phyloP scores from a whole-genome alignment of 2,113 vertebrate genomes.

The Lophotis ruficrista region DNA sequence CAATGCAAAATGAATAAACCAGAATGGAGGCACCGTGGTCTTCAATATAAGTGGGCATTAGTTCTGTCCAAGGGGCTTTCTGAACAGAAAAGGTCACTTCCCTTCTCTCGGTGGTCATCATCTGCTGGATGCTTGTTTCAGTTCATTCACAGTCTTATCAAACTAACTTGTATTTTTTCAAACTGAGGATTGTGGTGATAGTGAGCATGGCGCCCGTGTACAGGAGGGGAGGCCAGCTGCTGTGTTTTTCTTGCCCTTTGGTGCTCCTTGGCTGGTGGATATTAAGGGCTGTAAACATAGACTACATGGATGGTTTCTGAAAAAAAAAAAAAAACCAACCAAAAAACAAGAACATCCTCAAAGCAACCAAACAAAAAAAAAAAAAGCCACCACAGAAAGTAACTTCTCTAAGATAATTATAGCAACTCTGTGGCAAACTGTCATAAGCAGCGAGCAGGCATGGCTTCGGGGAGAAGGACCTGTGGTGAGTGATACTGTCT shows the following conservation, averaged over 20 bases:
- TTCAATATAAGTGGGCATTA: rapidly evolving
- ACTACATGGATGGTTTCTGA: not conserved
- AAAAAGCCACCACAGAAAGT: not conserved
- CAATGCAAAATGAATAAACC: not conserved
- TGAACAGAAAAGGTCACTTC: not conserved
- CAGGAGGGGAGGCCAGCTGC: not conserved
- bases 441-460: not conserved
- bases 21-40: not conserved
- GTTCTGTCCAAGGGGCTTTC: not conserved
- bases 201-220: rapidly evolving
- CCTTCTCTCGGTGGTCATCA: not conserved
- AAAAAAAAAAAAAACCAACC: not conserved
- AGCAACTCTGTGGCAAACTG: not conserved
- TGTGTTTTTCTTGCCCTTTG: not conserved
- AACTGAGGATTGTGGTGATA: not conserved
- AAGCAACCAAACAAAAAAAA: not conserved
- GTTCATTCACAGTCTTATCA: not conserved
- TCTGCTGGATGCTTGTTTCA: not conserved
- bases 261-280: not conserved
- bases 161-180: not conserved
- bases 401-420: not conserved
- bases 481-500: not conserved
- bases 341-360: not conserved
- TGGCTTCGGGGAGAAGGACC: rapidly evolving
- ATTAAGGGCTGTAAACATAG: not conserved